Evolutionary conservation across 2,888 invertebrate genomes (phyloP).

Genomic region (Oeneis ivallda): DNA sequence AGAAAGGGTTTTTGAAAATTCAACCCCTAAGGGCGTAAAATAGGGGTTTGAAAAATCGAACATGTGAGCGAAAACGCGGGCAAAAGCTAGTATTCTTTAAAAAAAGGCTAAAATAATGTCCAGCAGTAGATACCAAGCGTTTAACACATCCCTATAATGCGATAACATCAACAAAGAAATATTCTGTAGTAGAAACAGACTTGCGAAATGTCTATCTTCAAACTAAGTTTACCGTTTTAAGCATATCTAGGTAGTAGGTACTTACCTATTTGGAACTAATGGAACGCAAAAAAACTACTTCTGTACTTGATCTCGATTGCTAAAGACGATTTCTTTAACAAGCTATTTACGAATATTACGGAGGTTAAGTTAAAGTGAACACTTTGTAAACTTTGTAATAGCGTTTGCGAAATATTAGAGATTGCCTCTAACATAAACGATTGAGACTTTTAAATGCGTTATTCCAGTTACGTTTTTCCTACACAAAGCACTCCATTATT

Average conservation of each 20-base stretch:
- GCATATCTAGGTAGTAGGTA: too few species aligned
- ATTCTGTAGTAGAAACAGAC: neutral
- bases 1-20: too few species aligned
- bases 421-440: neutral
- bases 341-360: constrained; percentile 22
- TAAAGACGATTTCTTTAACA: constrained; percentile 36
- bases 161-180: neutral
- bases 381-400: constrained; percentile 2
- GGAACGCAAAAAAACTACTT: constrained; percentile 22
- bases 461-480: too few species aligned
- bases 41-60: too few species aligned
- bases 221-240: constrained; percentile 24
- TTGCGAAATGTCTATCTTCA: constrained; percentile 10
- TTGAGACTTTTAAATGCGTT: too few species aligned
- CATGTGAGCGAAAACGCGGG: too few species aligned
- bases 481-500: too few species aligned
- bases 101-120: too few species aligned
- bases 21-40: too few species aligned
- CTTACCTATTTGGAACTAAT: constrained; percentile 37
- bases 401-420: neutral
- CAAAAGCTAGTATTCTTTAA: too few species aligned
- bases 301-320: constrained; percentile 34
- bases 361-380: neutral
- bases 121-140: too few species aligned
- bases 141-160: neutral